A percentile compares a stretch with the other conserved stretches of the same genome.
Evolutionary conservation across 2,888 invertebrate species (phyloP).

Genomic region (Cryptophagus acutangulus): DNA sequence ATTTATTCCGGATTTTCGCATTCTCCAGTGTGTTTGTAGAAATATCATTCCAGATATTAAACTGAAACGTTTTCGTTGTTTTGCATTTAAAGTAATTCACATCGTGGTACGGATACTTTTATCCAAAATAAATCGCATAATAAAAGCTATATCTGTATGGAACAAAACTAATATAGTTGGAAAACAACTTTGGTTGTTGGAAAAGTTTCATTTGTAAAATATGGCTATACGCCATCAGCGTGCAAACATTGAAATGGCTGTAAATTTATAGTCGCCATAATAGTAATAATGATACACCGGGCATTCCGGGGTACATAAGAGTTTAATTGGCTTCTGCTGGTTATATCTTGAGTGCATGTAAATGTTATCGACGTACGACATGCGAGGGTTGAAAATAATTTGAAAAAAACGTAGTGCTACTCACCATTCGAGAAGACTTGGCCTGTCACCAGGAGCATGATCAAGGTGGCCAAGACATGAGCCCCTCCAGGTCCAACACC

Average conservation of each 20-base stretch:
- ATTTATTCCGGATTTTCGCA: constrained; percentile 38
- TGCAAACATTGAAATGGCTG: no score
- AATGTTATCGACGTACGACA: no score
- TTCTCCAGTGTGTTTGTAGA: constrained; percentile 30
- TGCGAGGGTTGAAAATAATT: not conserved
- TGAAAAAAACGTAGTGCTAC: constrained; percentile 33
- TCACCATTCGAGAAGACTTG: constrained; percentile 47
- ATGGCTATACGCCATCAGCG: no score
- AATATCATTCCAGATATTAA: constrained; percentile 36
- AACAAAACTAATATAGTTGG: no score
- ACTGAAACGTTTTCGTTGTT: constrained; percentile 25
- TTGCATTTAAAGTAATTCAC: constrained; percentile 14
- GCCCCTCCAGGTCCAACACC: constrained; percentile 27
- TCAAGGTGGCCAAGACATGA: constrained; percentile 38
- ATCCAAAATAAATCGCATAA: no score
- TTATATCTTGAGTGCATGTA: not conserved
- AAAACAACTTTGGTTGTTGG: no score
- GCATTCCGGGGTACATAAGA: not conserved
- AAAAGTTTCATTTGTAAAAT: no score
- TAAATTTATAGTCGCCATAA: no score
- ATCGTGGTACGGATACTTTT: not conserved
- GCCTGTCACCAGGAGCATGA: constrained; percentile 40
- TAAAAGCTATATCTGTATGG: no score
- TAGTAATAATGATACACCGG: no score
- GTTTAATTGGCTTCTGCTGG: not conserved